phyloP scores from a whole-genome alignment of 2,888 invertebrate species.

The Thera obeliscata region DNA sequence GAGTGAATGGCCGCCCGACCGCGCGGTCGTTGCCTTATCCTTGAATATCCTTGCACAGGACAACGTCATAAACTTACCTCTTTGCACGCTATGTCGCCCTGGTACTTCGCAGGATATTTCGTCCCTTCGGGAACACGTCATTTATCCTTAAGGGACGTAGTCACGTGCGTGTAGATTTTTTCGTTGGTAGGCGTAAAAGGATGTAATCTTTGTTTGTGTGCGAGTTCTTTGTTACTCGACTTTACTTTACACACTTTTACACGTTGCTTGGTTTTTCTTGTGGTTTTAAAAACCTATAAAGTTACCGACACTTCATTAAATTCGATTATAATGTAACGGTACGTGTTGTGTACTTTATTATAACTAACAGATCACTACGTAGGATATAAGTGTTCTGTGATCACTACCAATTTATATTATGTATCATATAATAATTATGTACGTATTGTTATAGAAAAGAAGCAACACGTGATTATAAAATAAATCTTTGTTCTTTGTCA shows the following conservation, averaged over 20 bases:
- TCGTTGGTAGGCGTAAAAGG: slow-evolving; percentile 28
- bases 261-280: too few relatives aligned
- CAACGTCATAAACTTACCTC: slow-evolving; percentile 64
- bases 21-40: slow-evolving; percentile 76
- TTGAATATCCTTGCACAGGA: slow-evolving; percentile 82
- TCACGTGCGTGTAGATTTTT: slow-evolving; percentile 36
- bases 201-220: slow-evolving; percentile 29
- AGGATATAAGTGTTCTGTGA: too few relatives aligned
- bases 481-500: too few relatives aligned
- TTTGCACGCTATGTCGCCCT: slow-evolving; percentile 71
- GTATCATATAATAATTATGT: too few relatives aligned
- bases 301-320: too few relatives aligned
- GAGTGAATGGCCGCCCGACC: slow-evolving; percentile 66
- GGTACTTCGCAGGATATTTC: slow-evolving; percentile 83
- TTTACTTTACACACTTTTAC: background rate
- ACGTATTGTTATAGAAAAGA: too few relatives aligned
- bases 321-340: too few relatives aligned
- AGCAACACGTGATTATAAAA: too few relatives aligned
- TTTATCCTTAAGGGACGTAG: slow-evolving; percentile 67
- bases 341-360: too few relatives aligned
- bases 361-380: too few relatives aligned
- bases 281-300: too few relatives aligned
- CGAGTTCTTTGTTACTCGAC: slow-evolving; percentile 21
- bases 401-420: too few relatives aligned
- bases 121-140: slow-evolving; percentile 83